Evolutionary conservation across 2,113 vertebrate genomes (phyloP).

Genomic region (Cairina moschata): DNA sequence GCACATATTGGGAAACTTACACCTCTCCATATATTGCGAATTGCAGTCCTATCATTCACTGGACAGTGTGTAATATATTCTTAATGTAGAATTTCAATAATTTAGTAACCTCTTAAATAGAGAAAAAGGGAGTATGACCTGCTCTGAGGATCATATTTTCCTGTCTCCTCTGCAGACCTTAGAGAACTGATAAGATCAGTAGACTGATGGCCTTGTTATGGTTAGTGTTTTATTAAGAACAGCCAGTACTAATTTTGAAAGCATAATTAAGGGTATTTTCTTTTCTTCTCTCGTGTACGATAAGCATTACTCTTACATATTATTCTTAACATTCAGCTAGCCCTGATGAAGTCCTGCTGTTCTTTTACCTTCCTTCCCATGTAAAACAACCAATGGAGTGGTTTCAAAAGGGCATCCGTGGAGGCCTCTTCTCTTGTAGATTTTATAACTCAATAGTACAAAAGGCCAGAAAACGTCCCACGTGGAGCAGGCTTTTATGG

Average conservation of each 20-base stretch:
- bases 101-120: neutral
- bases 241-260: neutral
- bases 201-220: neutral
- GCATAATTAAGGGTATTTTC: neutral
- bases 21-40: neutral
- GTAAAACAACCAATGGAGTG: neutral
- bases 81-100: conserved; percentile 33
- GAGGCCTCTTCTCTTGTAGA: neutral
- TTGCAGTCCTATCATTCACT: neutral
- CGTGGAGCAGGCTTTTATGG: neutral
- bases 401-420: neutral
- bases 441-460: neutral
- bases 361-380: neutral
- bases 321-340: neutral
- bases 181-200: neutral
- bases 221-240: neutral
- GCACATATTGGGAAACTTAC: neutral
- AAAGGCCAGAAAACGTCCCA: neutral
- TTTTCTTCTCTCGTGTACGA: neutral
- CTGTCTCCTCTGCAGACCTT: neutral
- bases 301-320: neutral
- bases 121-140: neutral
- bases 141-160: neutral
- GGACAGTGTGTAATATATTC: neutral
- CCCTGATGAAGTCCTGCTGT: neutral